Evolutionary conservation across 2,797 vertebrate species (phyloP).

Genomic region (Siniperca obscura): DNA sequence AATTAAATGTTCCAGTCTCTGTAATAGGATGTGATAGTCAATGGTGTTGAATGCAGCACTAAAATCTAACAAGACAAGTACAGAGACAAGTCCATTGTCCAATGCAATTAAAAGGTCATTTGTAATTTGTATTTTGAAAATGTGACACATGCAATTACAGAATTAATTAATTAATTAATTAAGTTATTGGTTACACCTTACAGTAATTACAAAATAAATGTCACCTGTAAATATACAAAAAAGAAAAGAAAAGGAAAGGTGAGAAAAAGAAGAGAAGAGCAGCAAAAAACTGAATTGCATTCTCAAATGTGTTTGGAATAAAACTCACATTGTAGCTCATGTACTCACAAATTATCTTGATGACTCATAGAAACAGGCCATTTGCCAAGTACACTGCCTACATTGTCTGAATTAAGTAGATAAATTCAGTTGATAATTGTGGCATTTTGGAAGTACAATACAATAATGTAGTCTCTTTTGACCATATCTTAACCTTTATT

Average conservation of each 20-base stretch:
- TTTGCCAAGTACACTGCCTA: conserved; percentile 64
- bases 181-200: not conserved
- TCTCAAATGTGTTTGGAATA: conserved; percentile 30
- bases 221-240: not conserved
- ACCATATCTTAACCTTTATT: not conserved
- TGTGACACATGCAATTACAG: not conserved
- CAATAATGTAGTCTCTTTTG: not conserved
- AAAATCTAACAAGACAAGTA: too few relatives aligned
- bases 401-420: conserved; percentile 63
- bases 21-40: too few relatives aligned
- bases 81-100: too few relatives aligned
- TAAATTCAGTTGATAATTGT: conserved; percentile 60
- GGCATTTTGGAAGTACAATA: conserved; percentile 48
- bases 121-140: not conserved
- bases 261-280: not conserved
- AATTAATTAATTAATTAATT: not conserved
- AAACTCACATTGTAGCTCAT: conserved; percentile 48
- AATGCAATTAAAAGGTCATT: too few relatives aligned
- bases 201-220: not conserved
- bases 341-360: conserved; percentile 65
- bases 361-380: conserved; percentile 59
- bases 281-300: conserved; percentile 12
- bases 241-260: not conserved
- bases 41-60: too few relatives aligned
- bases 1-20: too few relatives aligned